phyloP scores from a whole-genome alignment of 2,797 vertebrate genomes.

The Sebastes taczanowskii region DNA sequence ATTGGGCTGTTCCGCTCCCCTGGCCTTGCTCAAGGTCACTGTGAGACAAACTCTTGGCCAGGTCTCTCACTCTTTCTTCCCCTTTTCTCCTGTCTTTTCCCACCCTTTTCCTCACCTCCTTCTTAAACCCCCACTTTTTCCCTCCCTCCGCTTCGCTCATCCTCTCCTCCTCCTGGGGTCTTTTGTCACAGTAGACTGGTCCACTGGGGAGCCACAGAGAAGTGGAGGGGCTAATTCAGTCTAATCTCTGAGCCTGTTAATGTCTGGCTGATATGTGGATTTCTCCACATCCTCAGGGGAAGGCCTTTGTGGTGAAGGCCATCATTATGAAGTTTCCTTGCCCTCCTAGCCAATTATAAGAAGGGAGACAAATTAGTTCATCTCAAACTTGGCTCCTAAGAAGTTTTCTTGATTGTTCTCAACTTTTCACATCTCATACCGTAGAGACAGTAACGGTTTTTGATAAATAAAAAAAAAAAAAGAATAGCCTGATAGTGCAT shows the following conservation, averaged over 20 bases:
- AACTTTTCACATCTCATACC: slow-evolving; percentile 62
- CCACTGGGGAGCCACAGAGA: slow-evolving; percentile 64
- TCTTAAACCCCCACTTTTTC: slow-evolving; percentile 28
- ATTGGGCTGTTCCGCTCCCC: slow-evolving; percentile 81
- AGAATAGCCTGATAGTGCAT: slow-evolving; percentile 13
- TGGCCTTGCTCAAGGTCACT: slow-evolving; percentile 79
- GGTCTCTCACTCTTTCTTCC: slow-evolving; percentile 50
- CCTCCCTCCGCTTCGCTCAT: slow-evolving; percentile 33
- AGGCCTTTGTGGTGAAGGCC: slow-evolving; percentile 79
- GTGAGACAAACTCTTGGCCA: slow-evolving; percentile 65
- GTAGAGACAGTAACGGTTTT: slow-evolving; percentile 18
- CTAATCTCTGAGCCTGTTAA: slow-evolving; percentile 80
- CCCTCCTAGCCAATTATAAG: slow-evolving; percentile 80
- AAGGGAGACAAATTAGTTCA: slow-evolving; percentile 70
- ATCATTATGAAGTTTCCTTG: slow-evolving; percentile 77
- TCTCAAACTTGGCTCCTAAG: slow-evolving; percentile 63
- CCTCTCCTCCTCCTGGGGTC: slow-evolving; percentile 69
- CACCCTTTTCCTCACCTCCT: slow-evolving; percentile 16
- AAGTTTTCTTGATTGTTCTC: slow-evolving; percentile 68
- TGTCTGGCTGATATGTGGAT: slow-evolving; percentile 82
- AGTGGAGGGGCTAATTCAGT: slow-evolving; percentile 79
- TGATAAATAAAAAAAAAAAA: slow-evolving; percentile 24
- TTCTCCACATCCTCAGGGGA: slow-evolving; percentile 74
- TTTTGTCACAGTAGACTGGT: slow-evolving; percentile 73
- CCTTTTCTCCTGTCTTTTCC: not conserved